Base-by-base conservation (phyloP, 1,140 invertebrate species). In the Chelonus insularis region DNA sequence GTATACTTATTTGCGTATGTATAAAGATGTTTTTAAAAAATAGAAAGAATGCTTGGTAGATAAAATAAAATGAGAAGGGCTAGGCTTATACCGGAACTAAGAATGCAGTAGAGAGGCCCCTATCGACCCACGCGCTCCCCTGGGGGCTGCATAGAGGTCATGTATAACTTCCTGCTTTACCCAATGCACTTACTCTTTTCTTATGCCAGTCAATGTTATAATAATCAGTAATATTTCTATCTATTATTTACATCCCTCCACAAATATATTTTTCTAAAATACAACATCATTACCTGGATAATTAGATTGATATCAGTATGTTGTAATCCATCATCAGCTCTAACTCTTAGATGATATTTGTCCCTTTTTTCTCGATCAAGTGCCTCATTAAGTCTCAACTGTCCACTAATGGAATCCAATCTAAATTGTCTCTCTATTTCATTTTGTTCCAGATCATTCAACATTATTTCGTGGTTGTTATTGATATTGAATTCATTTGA, bases 291-390 rank as follows among this genome's bases (percentile, higher is more conserved):
- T 77, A 95, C 93, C 86, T 88, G 84, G 66, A 96, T 84, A 47
- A 85, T 84, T 6, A 94, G 77, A 62, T 84, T 85, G 18, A 89
- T 86, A 74, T 94, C 91, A 0, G 91, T 90, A 70, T 87, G 86
- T 73, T 95, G 92, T n/a, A 92, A 82, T 20, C 92, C 92, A 81
- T 96, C 94, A 71, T 87, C 89, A n/a, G 94, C 95, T 55, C 91
- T 85, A n/a, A 97, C 85, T 8, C 84, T 82, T 20, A 98, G 75
- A 62, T 88, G 82, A 77, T 96, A 97, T 62, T 86, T 85, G 56
- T 91, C 86, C 60, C 88, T 87, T 3, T 87, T 87, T 81, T 98
- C 96, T 52, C 95, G 82, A 78, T 98, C 95, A 48, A 96, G 78
- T 0, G 91, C 85, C 64, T 93, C 90, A 36, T 85, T 84, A 7